These are phyloP conservation scores for Contarinia nasturtii DNA, from an alignment of 1,140 invertebrate genomes.

Conservation along the genomic window DNA sequence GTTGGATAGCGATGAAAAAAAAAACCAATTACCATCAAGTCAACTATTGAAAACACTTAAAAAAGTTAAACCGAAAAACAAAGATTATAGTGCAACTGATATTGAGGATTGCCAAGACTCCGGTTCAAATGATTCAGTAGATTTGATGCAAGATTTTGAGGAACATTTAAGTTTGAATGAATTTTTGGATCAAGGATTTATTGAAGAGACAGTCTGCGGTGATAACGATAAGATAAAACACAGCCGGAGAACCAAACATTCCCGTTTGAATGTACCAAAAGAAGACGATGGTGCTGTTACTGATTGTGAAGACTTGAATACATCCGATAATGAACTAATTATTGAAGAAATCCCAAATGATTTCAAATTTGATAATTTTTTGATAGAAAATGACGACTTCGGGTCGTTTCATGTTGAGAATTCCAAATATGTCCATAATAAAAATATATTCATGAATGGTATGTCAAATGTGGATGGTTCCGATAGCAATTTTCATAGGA, in stretches of 20 bases:
- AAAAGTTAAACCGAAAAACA: background rate
- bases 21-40: background rate
- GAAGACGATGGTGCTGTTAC: conserved; percentile 15
- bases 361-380: background rate
- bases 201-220: conserved; percentile 15
- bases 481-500: background rate
- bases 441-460: background rate
- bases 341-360: background rate
- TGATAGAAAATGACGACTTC: background rate
- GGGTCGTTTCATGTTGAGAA: background rate
- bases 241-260: background rate
- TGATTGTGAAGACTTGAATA: conserved; percentile 28
- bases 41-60: background rate
- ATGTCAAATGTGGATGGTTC: background rate
- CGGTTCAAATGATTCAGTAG: conserved; percentile 15
- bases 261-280: background rate
- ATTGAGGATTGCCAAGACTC: conserved; percentile 25
- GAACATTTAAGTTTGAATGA: conserved; percentile 11
- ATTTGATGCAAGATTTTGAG: background rate
- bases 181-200: conserved; percentile 16
- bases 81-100: conserved; percentile 23
- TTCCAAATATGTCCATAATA: background rate
- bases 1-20: conserved; percentile 18
- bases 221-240: conserved; percentile 12
- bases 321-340: conserved; percentile 23